phyloP scores from a whole-genome alignment of 2,888 invertebrate species.

The Eilema depressum region DNA sequence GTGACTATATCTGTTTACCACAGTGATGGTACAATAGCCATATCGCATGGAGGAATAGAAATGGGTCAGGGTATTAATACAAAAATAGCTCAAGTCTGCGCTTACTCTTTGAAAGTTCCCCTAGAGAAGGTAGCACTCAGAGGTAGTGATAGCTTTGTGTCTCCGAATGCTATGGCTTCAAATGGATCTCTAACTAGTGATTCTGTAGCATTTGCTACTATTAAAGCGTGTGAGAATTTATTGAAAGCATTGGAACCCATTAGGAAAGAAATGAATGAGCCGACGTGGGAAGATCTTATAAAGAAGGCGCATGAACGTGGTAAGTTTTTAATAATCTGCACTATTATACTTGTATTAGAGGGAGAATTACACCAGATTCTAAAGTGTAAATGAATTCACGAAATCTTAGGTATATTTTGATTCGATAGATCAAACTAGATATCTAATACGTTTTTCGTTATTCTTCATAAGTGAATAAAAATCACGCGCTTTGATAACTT shows the following conservation, averaged over 20 bases:
- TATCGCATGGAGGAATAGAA: constrained; percentile 90
- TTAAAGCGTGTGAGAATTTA: constrained; percentile 84
- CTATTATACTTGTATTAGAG: too few relatives aligned
- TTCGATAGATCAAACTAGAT: too few relatives aligned
- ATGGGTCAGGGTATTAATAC: constrained; percentile 92
- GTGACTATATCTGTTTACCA: constrained; percentile 89
- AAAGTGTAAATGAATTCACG: too few relatives aligned
- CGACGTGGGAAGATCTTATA: constrained; percentile 85
- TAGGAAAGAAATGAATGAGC: constrained; percentile 70
- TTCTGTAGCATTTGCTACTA: constrained; percentile 86
- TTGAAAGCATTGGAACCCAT: constrained; percentile 77
- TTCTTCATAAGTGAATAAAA: too few relatives aligned
- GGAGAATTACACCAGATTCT: too few relatives aligned
- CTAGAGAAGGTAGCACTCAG: constrained; percentile 88
- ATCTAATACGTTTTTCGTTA: too few relatives aligned
- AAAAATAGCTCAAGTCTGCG: constrained; percentile 90
- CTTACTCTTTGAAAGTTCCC: constrained; percentile 89
- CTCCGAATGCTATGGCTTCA: constrained; percentile 89
- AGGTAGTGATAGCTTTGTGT: constrained; percentile 88
- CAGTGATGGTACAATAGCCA: constrained; percentile 89
- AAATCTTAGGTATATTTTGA: too few relatives aligned
- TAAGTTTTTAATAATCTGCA: constrained; percentile 23
- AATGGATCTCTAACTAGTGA: constrained; percentile 92
- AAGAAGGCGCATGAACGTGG: constrained; percentile 79
- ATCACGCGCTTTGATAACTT: too few relatives aligned